Conservation (phyloP, 2,888 invertebrate genomes). For the Metallyticus violacea region DNA sequence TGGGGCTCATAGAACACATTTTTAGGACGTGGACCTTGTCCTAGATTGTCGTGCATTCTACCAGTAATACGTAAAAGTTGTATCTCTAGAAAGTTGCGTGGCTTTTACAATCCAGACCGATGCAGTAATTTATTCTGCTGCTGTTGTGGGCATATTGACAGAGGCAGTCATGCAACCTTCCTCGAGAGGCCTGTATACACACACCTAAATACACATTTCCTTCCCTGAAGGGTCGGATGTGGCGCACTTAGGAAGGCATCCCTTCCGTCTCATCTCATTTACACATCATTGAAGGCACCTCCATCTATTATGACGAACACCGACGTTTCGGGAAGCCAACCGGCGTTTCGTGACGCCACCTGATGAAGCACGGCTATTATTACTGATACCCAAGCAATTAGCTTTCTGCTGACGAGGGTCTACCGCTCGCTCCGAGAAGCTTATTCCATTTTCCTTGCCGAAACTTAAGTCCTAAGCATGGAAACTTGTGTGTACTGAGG, state of each 20-base stretch:
- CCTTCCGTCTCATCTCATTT: neutral
- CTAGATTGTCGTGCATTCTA: no score
- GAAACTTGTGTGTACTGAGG: neutral
- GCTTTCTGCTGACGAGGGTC: neutral
- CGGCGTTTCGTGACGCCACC: neutral
- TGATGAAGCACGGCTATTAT: neutral
- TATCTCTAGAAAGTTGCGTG: neutral
- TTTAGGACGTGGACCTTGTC: no score
- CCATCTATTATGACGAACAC: neutral
- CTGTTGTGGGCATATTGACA: neutral
- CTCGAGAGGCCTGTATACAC: neutral
- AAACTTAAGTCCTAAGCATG: neutral
- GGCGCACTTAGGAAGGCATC: neutral
- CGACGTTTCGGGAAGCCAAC: neutral
- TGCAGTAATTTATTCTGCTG: neutral
- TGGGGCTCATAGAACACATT: no score
- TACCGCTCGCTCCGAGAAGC: neutral
- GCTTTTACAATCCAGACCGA: neutral
- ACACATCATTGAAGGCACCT: neutral
- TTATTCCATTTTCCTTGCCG: no score
- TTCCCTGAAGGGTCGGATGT: neutral
- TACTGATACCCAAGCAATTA: neutral
- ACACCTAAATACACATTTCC: neutral
- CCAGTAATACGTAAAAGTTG: neutral
- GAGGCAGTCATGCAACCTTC: neutral